Evolutionary conservation across 2,113 vertebrate genomes (phyloP), one percentile per base, ranked within the genome.

Genomic region (Lamprotornis superbus): DNA sequence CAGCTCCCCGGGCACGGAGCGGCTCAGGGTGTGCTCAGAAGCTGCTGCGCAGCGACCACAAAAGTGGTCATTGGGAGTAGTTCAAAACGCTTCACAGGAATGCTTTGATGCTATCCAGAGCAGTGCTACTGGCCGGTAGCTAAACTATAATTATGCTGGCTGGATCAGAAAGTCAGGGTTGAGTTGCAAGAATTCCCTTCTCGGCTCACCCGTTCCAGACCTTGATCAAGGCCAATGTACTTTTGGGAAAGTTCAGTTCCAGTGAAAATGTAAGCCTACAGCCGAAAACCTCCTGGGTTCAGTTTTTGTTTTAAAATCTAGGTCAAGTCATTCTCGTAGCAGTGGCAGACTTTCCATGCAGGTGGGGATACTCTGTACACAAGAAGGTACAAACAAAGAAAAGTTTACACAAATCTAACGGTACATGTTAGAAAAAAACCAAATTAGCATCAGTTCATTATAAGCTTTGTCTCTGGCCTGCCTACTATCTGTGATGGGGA

Each of bases 61-160:
- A 70, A 80, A 93, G 90, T 46, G 94, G 79, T 83, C 87, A 85
- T 3, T 94, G 96, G 94, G 87, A 93, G 89, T 4, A 94, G 92
- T 93, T 97, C 89, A 94, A 89, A 96, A 91, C 22, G 74, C 78
- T 94, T 70, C 57, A 87, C 86, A 94, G 40, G 92, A 95, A 92
- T 86, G 93, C 95, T 94, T 94, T 96, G 96, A 96, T 97, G 95
- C 92, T 95, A 65, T 83, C 94, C 96, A 96, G 81, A 96, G 82
- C 91, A 74, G 76, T 4, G 46, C 77, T 82, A 92, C 86, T 68
- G 90, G 91, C 95, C 94, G 81, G 93, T 92, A 97, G 93, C 93
- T 97, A 92, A 90, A 81, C 87, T 94, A 52, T 95, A 94, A 96
- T 97, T 96, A 96, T 28, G 80, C 59, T 88, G 89, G 90, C 83